Evolutionary conservation across 2,888 invertebrate genomes (phyloP).

Genomic region (Congeria kusceri): DNA sequence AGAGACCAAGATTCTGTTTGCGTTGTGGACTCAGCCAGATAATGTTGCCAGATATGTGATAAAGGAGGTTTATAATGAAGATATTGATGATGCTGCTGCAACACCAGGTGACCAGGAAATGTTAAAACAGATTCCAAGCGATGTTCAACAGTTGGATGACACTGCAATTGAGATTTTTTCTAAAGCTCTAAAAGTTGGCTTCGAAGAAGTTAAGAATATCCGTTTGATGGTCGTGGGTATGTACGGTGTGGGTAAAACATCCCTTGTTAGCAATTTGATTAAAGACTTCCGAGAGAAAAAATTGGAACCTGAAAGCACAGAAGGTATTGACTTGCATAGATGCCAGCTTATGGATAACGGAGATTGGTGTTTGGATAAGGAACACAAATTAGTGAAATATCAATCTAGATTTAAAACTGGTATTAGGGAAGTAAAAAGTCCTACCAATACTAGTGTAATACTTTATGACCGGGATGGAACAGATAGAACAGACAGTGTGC

Average conservation of each 20-base stretch:
- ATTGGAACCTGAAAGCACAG: neutral
- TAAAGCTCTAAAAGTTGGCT: slow-evolving; percentile 21
- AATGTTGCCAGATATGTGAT: neutral
- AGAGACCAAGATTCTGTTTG: no score
- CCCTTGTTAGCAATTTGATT: slow-evolving; percentile 38
- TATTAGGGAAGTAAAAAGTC: neutral
- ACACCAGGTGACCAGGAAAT: neutral
- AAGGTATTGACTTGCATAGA: neutral
- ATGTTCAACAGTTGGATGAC: slow-evolving; percentile 13
- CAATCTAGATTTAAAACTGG: neutral
- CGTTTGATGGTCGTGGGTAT: slow-evolving; percentile 54
- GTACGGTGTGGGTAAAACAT: slow-evolving; percentile 55
- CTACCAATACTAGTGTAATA: neutral
- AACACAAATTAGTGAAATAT: neutral
- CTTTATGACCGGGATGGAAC: neutral
- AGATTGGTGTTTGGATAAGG: neutral
- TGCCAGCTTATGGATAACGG: neutral
- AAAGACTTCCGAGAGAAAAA: neutral
- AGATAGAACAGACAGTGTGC: neutral
- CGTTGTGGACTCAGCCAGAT: slow-evolving; percentile 17
- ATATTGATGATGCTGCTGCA: neutral
- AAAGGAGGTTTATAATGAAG: slow-evolving; percentile 7
- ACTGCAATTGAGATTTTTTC: slow-evolving; percentile 22
- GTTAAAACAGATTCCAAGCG: slow-evolving; percentile 1
- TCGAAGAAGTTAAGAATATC: slow-evolving; percentile 27